Percentiles rank a stretch among this genome's conserved stretches.
phyloP scores from a whole-genome alignment of 2,113 vertebrate species.

The Piaya cayana region DNA sequence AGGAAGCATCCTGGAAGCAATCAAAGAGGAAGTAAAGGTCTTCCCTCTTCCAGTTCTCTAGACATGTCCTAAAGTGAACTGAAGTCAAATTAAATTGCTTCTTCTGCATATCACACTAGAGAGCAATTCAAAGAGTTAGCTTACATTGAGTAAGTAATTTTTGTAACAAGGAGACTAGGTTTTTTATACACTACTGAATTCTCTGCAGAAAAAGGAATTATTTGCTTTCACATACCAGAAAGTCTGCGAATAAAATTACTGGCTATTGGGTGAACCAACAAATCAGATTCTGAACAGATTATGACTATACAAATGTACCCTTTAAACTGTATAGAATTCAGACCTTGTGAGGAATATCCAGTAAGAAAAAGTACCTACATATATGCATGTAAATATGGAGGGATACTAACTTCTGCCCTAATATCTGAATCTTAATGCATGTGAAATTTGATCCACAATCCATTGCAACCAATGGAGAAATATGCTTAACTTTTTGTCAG shows the following conservation, averaged over 20 bases:
- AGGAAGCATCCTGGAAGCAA: background rate
- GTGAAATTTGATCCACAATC: background rate
- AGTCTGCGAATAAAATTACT: background rate
- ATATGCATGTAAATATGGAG: background rate
- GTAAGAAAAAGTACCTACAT: background rate
- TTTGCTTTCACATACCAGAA: background rate
- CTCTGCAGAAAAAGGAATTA: background rate
- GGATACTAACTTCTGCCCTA: background rate
- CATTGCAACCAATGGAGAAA: background rate
- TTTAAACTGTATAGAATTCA: background rate
- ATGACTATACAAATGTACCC: background rate
- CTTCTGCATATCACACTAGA: background rate
- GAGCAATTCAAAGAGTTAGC: background rate
- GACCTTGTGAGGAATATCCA: background rate
- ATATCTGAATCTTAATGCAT: background rate
- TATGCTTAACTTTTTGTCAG: background rate
- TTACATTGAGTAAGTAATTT: background rate
- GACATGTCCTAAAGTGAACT: background rate
- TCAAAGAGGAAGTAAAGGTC: background rate
- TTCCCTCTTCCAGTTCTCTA: background rate
- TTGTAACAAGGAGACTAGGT: background rate
- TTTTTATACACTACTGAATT: background rate
- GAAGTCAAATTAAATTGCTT: background rate
- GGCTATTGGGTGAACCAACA: background rate
- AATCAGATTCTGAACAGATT: background rate